Evolutionary conservation across 2,113 vertebrate genomes (phyloP).

Genomic region (Corapipo altera): DNA sequence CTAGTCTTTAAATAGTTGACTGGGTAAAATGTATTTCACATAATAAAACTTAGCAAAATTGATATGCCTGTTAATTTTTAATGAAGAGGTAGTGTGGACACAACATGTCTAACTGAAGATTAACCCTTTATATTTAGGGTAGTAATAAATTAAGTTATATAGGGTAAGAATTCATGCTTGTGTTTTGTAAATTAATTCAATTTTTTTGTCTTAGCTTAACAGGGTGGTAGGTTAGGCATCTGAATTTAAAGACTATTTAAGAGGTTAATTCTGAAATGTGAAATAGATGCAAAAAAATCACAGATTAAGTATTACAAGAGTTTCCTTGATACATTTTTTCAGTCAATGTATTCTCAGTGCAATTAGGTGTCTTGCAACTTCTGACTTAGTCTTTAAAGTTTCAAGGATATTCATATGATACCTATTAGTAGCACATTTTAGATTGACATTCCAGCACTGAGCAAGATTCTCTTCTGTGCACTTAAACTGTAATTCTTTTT

Average conservation of each 20-base stretch:
- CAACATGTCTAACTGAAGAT: slow-evolving; percentile 77
- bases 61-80: slow-evolving; percentile 70
- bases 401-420: not conserved
- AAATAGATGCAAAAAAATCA: slow-evolving; percentile 81
- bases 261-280: slow-evolving; percentile 78
- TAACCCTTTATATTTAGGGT: slow-evolving; percentile 78
- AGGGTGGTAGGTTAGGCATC: slow-evolving; percentile 37
- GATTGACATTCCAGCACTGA: not conserved
- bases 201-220: slow-evolving; percentile 42
- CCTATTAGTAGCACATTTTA: not conserved
- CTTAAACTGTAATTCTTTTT: not conserved
- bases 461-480: not conserved
- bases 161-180: slow-evolving; percentile 52
- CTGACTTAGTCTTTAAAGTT: slow-evolving; percentile 50
- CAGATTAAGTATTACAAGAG: slow-evolving; percentile 59
- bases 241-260: slow-evolving; percentile 69
- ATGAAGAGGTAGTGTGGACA: slow-evolving; percentile 79
- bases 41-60: slow-evolving; percentile 66
- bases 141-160: slow-evolving; percentile 1
- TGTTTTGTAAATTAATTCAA: slow-evolving; percentile 47
- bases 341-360: slow-evolving; percentile 36
- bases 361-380: slow-evolving; percentile 64
- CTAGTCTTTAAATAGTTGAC: slow-evolving; percentile 77
- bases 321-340: slow-evolving; percentile 31
- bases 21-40: slow-evolving; percentile 62